Percentiles rank a stretch among this genome's conserved stretches.
Conservation (phyloP, 2,113 vertebrate species). For the Eolophus roseicapilla region DNA sequence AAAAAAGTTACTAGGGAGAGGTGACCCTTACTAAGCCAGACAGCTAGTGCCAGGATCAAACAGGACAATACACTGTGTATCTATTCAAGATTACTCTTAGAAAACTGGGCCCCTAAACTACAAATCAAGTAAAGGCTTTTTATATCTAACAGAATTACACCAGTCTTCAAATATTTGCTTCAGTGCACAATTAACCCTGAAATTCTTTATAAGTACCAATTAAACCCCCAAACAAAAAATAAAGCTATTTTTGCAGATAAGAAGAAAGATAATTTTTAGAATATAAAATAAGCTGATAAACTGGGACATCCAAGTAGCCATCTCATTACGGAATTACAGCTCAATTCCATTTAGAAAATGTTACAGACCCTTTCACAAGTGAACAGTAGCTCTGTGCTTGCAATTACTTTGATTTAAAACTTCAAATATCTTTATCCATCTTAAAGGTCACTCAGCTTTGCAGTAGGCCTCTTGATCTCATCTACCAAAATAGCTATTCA, state of each 20-base stretch:
- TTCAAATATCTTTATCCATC: not conserved
- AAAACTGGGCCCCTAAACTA: not conserved
- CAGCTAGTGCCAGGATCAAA: not conserved
- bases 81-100: not conserved
- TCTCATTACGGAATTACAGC: not conserved
- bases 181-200: not conserved
- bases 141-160: not conserved
- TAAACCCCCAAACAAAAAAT: not conserved
- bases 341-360: not conserved
- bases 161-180: not conserved
- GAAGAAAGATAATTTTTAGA: not conserved
- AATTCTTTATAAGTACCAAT: not conserved
- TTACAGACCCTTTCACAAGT: not conserved
- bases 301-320: not conserved
- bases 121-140: not conserved
- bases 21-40: not conserved
- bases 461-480: conserved; percentile 8
- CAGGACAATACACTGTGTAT: not conserved
- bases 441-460: conserved; percentile 26
- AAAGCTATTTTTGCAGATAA: not conserved
- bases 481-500: conserved; percentile 1
- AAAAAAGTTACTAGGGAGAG: not conserved
- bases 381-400: not conserved
- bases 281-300: not conserved
- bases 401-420: conserved; percentile 34